Conservation (phyloP, 2,888 invertebrate genomes). For the Sericinus montela region DNA sequence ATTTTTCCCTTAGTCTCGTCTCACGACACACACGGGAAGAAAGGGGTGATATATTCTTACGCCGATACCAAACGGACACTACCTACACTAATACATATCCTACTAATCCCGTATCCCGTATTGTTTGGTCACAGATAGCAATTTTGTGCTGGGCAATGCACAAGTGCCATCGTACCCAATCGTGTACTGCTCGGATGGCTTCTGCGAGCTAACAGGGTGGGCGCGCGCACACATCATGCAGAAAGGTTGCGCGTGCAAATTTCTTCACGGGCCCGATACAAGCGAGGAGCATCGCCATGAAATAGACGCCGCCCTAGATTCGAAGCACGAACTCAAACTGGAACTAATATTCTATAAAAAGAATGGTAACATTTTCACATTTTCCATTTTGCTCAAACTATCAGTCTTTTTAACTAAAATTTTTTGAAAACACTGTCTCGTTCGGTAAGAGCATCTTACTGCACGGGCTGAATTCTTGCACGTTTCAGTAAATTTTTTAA, state of each 20-base stretch:
- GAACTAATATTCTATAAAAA: slow-evolving; percentile 98
- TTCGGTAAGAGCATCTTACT: too few relatives aligned
- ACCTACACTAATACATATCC: too few relatives aligned
- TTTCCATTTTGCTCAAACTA: too few relatives aligned
- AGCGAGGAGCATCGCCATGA: slow-evolving; percentile 91
- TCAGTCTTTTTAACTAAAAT: too few relatives aligned
- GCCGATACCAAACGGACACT: too few relatives aligned
- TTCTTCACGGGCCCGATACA: slow-evolving; percentile 95
- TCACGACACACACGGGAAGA: too few relatives aligned
- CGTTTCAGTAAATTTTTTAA: too few relatives aligned
- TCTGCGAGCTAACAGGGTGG: slow-evolving; percentile 96
- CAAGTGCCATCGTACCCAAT: slow-evolving; percentile 95
- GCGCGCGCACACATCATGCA: slow-evolving; percentile 97
- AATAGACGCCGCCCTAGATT: slow-evolving; percentile 93
- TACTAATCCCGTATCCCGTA: too few relatives aligned
- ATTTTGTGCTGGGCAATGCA: slow-evolving; percentile 97
- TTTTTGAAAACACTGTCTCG: too few relatives aligned
- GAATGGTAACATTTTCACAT: slow-evolving; percentile 81
- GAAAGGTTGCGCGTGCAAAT: slow-evolving; percentile 96
- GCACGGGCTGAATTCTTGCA: too few relatives aligned
- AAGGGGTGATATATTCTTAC: too few relatives aligned
- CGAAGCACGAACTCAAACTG: slow-evolving; percentile 94
- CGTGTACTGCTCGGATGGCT: slow-evolving; percentile 97
- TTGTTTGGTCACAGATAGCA: slow-evolving; percentile 86
- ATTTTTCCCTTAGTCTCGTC: too few relatives aligned